Base-by-base conservation (phyloP, 2,113 vertebrate species). In the Gymnarchus niloticus region DNA sequence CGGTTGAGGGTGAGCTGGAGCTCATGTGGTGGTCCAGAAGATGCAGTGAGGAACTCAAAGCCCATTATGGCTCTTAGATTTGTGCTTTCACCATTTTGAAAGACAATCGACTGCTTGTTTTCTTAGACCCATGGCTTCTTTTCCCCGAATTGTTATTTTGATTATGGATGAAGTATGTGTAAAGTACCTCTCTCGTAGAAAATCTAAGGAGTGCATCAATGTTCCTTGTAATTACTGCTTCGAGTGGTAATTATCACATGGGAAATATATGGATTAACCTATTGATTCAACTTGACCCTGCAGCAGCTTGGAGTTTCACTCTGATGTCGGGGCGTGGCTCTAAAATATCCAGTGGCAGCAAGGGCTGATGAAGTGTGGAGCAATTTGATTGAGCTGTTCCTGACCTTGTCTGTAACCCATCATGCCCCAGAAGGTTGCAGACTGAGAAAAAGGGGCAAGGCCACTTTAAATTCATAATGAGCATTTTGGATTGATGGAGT, bases 221-320 rank as follows among this genome's bases (percentile, higher is more conserved):
- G 94, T 92, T 92, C 89, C 92, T 92, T 91, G 91, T 93, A 94
- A 94, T 94, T 94, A 94, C 91, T 90, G 88, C 89, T 92, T 89
- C 91, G 83, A 90, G 88, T 89, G 81, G 92, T 92, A 93, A 93
- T 94, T 93, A 93, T 92, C 91, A 92, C 91, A 85, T 41, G 41
- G 89, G 88, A 90, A 92, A 93, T 93, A 94, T 94, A 94, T 94
- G 92, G 92, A 93, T 94, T 91, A 92, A 89, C 90, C 89, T 93
- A 94, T 94, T 92, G 94, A 94, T 94, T 94, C 91, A 88, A 92
- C 91, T 92, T 93, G 91, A 94, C 91, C 91, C 91, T 86, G 90
- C 33, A 44, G 48, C n/a, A 44, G 56, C 33, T 25, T 48, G 48
- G 80, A 56, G 37, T 54, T 51, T 17, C 44, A 33, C 12, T 54